Evolutionary conservation across 2,888 invertebrate species (phyloP).

Genomic region (Sphaeridia pumilis): DNA sequence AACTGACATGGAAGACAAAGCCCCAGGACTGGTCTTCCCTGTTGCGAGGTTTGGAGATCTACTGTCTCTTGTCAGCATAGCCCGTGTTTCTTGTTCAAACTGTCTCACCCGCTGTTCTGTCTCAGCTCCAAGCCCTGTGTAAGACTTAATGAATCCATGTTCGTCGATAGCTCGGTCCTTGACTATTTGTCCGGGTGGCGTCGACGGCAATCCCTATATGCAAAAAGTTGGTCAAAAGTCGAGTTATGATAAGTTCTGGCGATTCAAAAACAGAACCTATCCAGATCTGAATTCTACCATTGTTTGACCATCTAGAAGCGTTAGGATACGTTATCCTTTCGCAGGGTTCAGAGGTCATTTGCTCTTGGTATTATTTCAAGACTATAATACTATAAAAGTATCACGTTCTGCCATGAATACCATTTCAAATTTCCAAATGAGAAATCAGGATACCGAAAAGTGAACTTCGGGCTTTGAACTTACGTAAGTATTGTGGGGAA

Average conservation of each 20-base stretch:
- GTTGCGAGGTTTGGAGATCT: conserved; percentile 27
- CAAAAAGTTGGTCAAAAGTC: no score
- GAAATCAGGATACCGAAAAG: neutral
- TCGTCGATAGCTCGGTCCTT: conserved; percentile 39
- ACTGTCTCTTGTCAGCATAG: conserved; percentile 46
- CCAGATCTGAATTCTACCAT: neutral
- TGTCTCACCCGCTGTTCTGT: conserved; percentile 54
- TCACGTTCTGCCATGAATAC: neutral
- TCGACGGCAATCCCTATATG: conserved; percentile 21
- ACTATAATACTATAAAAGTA: no score
- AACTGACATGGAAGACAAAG: neutral
- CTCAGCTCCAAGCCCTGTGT: conserved; percentile 48
- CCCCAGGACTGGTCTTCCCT: neutral
- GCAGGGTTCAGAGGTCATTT: no score
- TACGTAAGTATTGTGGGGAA: conserved; percentile 28
- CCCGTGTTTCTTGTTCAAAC: conserved; percentile 64
- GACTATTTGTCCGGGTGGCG: conserved; percentile 12
- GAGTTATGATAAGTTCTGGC: no score
- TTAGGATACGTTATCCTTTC: no score
- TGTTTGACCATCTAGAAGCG: no score
- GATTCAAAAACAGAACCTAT: neutral
- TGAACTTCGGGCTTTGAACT: conserved; percentile 7
- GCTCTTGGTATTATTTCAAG: no score
- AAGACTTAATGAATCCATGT: conserved; percentile 44
- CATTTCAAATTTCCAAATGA: neutral